Evolutionary conservation across 2,888 invertebrate species (phyloP).

Genomic region (Panopea generosa): DNA sequence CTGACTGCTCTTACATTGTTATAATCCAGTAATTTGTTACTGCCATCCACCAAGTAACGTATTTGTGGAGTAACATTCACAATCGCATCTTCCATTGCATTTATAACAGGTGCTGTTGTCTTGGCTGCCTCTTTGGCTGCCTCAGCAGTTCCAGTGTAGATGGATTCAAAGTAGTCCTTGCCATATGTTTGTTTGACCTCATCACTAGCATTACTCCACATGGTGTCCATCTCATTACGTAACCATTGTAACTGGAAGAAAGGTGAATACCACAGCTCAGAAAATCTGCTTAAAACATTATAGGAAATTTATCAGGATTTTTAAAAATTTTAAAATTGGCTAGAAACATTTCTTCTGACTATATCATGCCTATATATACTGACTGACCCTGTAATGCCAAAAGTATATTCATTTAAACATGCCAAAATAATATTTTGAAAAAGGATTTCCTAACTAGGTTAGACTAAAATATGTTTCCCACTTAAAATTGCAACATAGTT

Average conservation of each 20-base stretch:
- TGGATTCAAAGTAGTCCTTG: conserved; percentile 61
- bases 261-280: no score
- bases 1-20: conserved; percentile 77
- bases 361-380: no score
- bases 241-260: conserved; percentile 64
- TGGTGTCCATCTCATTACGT: conserved; percentile 60
- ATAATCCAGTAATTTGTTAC: conserved; percentile 67
- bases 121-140: conserved; percentile 56
- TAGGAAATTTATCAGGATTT: no score
- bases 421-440: no score
- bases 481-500: no score
- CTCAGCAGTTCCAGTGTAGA: conserved; percentile 41
- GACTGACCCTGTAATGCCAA: no score
- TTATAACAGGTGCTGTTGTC: conserved; percentile 67
- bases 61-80: conserved; percentile 58
- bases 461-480: no score
- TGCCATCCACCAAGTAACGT: conserved; percentile 74
- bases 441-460: no score
- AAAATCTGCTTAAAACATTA: no score
- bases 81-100: conserved; percentile 73
- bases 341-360: no score
- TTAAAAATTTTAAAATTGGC: no score
- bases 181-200: conserved; percentile 72
- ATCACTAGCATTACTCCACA: conserved; percentile 63
- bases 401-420: no score